A percentile compares a stretch with the other conserved stretches of the same genome.
These are phyloP conservation scores for Schizothorax lantsangensis DNA, from an alignment of 2,797 vertebrate genomes.

Conservation along the genomic window DNA sequence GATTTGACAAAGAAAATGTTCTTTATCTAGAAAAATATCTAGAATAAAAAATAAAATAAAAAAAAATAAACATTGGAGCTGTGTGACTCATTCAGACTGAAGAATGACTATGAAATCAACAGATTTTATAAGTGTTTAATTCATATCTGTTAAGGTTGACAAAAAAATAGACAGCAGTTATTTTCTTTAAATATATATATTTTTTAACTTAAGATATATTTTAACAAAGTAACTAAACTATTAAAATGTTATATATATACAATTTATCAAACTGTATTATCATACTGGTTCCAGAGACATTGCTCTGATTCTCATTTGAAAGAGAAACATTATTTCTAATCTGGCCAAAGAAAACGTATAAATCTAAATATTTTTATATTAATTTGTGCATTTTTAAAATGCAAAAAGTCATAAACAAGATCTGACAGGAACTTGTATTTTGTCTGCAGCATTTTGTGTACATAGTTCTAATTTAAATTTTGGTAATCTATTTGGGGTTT, in stretches of 20 bases:
- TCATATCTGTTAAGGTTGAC: not conserved
- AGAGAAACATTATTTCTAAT: not conserved
- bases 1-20: not conserved
- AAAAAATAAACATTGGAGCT: not conserved
- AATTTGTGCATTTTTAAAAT: constrained; percentile 1
- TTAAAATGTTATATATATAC: not conserved
- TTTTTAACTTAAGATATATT: not conserved
- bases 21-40: not conserved
- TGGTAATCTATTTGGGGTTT: not conserved
- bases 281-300: not conserved
- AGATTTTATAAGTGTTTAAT: not conserved
- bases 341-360: not conserved
- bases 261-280: not conserved
- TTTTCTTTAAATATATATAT: not conserved
- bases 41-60: not conserved
- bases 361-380: not conserved
- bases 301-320: not conserved
- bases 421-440: not conserved
- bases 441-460: not conserved
- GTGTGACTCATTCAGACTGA: not conserved
- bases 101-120: not conserved
- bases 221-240: not conserved
- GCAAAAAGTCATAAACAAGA: not conserved
- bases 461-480: not conserved
- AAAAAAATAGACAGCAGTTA: not conserved